Base-by-base conservation (phyloP, 1,140 invertebrate genomes). In the Drosophila jambulina region DNA sequence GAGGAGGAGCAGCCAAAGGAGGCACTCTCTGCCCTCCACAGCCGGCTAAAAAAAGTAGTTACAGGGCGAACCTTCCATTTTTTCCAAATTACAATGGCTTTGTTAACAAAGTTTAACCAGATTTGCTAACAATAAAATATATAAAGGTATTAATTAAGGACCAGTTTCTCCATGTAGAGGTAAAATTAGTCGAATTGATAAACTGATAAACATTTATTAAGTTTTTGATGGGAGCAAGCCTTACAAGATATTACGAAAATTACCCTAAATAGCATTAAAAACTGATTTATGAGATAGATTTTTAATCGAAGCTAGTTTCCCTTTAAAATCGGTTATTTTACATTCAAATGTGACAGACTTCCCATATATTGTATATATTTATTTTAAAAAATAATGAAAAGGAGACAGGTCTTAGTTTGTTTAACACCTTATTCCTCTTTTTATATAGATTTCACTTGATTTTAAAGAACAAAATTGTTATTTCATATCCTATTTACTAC, bases 41-140 rank as follows among this genome's bases (percentile, higher is more conserved):
- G 53, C 34, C 53, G 53, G 53, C 32, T 9, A 23, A 23, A 21
- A 36, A 36, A 54, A 54, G 0, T 54, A 56, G 34, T 38, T 56
- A 38, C 15, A 36, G 21, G 5, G 32, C 8, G 6, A 9, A 23
- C 15, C 15, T 32, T 54, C 2, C 1, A 3, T 21, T 34, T 13
- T 3, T 9, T 21, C 0, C 6, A 8, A 9, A 34, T 53, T 53
- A 9, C 4, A 4, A 21, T 21, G 1, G 6, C 19, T 54, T 23
- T 5, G 1, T 23, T 54, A 17, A 54, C 12, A 0, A 3, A 23
- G 23, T 23, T 6, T 23, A 10, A 6, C 0, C 5, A 17, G 21
- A 32, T 1, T 36, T 54, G 1, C 0, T 34, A 23, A 53, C 4
- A 34, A 54, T 21, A 34, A 21, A 5, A 13, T 10, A n/a, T 9